phyloP scores from a whole-genome alignment of 2,113 vertebrate genomes.

The Rostratula benghalensis region DNA sequence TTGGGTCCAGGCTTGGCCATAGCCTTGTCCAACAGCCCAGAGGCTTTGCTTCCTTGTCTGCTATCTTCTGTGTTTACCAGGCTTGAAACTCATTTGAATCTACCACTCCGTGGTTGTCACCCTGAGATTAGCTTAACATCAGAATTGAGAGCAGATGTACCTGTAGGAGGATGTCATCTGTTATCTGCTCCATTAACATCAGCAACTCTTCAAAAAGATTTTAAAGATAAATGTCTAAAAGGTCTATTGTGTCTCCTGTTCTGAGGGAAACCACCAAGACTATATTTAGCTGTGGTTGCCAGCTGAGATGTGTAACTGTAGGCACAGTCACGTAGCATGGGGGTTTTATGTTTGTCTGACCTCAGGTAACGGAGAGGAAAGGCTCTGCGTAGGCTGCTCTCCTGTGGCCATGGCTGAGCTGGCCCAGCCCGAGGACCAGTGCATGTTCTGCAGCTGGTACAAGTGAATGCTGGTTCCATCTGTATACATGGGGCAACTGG shows the following conservation, averaged over 20 bases:
- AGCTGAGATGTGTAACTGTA: background rate
- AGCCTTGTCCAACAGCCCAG: background rate
- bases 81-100: background rate
- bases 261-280: background rate
- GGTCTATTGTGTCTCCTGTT: background rate
- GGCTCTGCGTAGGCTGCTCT: background rate
- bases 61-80: background rate
- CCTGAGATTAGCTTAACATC: background rate
- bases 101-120: background rate
- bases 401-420: background rate
- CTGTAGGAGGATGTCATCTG: background rate
- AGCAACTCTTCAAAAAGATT: background rate
- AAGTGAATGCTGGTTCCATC: background rate
- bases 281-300: constrained; percentile 7
- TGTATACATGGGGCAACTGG: background rate
- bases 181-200: background rate
- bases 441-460: background rate
- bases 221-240: constrained; percentile 3
- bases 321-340: background rate
- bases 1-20: background rate
- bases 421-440: background rate
- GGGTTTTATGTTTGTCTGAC: background rate
- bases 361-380: background rate
- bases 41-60: background rate
- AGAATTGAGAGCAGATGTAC: background rate